Evolutionary conservation across 1,140 invertebrate species (phyloP).

Genomic region (Plodia interpunctella): DNA sequence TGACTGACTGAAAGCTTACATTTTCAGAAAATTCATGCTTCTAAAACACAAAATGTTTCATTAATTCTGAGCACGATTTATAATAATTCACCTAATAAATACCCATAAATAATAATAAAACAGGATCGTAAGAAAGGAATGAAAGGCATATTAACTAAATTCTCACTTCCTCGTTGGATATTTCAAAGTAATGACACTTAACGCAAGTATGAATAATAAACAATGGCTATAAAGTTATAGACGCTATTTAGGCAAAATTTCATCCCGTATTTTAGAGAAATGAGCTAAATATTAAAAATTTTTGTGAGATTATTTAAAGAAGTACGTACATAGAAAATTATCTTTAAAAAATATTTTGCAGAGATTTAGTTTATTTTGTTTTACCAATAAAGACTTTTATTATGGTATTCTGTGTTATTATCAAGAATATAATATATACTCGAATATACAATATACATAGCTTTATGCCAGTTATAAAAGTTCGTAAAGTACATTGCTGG

Average conservation of each 20-base stretch:
- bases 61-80: neutral
- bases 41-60: neutral
- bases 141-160: neutral
- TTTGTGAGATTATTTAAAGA: too few species aligned
- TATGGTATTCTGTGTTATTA: too few species aligned
- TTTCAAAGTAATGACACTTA: slow-evolving; percentile 4
- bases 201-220: neutral
- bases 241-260: neutral
- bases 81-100: neutral
- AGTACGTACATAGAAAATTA: too few species aligned
- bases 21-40: too few species aligned
- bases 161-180: neutral
- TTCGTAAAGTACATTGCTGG: too few species aligned
- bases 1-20: too few species aligned
- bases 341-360: too few species aligned
- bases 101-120: neutral
- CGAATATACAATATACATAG: too few species aligned
- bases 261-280: neutral
- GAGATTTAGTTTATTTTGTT: too few species aligned
- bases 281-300: neutral
- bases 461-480: too few species aligned
- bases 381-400: too few species aligned
- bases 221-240: neutral
- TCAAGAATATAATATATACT: too few species aligned
- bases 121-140: neutral